A percentile compares a stretch with the other conserved stretches of the same genome.
These are phyloP conservation scores for Gymnogyps californianus DNA, from an alignment of 2,113 vertebrate genomes.

Conservation along the genomic window DNA sequence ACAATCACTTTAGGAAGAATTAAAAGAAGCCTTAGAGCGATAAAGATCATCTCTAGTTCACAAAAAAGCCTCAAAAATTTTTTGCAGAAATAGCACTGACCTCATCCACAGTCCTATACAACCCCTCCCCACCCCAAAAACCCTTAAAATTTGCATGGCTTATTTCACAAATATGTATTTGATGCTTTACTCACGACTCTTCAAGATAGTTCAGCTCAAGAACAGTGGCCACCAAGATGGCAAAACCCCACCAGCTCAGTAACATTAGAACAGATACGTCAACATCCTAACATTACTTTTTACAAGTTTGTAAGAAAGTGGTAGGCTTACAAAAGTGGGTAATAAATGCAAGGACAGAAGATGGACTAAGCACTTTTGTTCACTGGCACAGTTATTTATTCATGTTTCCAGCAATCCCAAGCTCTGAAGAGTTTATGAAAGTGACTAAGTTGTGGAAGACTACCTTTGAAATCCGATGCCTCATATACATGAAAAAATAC, in stretches of 20 bases:
- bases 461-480: neutral
- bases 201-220: neutral
- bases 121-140: neutral
- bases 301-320: neutral
- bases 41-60: neutral
- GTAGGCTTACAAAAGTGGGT: neutral
- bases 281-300: fast-evolving
- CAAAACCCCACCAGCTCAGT: neutral
- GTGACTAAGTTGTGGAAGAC: neutral
- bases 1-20: neutral
- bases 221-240: neutral
- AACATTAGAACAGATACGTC: fast-evolving
- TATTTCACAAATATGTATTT: neutral
- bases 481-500: neutral
- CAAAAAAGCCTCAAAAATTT: neutral
- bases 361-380: neutral
- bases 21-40: neutral
- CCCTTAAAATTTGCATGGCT: neutral
- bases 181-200: neutral
- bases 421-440: neutral
- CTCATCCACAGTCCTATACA: neutral
- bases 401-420: neutral
- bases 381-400: neutral
- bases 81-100: neutral
- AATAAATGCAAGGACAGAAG: neutral